phyloP scores from a whole-genome alignment of 2,888 invertebrate genomes.

The Hermaeophaga mercurialis region DNA sequence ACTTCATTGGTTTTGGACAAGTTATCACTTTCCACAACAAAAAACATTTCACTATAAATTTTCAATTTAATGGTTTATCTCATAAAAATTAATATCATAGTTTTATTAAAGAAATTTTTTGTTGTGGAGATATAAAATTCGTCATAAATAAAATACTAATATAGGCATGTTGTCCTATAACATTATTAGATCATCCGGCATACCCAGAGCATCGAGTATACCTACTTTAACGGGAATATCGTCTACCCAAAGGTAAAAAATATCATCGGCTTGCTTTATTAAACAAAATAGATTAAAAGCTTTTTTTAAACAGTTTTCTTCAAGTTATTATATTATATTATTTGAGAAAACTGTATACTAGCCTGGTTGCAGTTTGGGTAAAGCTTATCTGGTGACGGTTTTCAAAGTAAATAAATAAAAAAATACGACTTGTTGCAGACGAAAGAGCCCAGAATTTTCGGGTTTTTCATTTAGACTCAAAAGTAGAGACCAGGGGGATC shows the following conservation, averaged over 20 bases:
- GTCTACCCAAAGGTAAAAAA: constrained; percentile 72
- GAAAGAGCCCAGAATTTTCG: constrained; percentile 24
- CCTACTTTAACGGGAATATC: constrained; percentile 79
- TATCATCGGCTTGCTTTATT: background rate
- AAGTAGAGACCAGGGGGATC: constrained; percentile 18
- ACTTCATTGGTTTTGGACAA: background rate
- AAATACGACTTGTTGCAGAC: constrained; percentile 24
- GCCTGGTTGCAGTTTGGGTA: constrained; percentile 4
- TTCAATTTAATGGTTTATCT: too few relatives aligned
- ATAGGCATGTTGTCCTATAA: constrained; percentile 50
- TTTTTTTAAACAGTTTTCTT: too few relatives aligned
- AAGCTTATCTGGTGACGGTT: constrained; percentile 7
- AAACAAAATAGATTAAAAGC: too few relatives aligned
- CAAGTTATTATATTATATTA: too few relatives aligned
- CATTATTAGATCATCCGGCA: constrained; percentile 67
- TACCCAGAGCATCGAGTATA: constrained; percentile 90
- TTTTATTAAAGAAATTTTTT: too few relatives aligned
- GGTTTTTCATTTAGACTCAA: constrained; percentile 34
- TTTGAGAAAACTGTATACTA: too few relatives aligned
- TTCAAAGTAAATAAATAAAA: background rate
- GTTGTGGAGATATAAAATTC: constrained; percentile 11
- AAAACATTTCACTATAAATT: too few relatives aligned
- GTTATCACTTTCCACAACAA: background rate
- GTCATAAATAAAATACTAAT: constrained; percentile 41
- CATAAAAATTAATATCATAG: too few relatives aligned